Percentiles rank a stretch among this genome's conserved stretches.
phyloP scores from a whole-genome alignment of 2,113 vertebrate genomes.

The Empidonax traillii region DNA sequence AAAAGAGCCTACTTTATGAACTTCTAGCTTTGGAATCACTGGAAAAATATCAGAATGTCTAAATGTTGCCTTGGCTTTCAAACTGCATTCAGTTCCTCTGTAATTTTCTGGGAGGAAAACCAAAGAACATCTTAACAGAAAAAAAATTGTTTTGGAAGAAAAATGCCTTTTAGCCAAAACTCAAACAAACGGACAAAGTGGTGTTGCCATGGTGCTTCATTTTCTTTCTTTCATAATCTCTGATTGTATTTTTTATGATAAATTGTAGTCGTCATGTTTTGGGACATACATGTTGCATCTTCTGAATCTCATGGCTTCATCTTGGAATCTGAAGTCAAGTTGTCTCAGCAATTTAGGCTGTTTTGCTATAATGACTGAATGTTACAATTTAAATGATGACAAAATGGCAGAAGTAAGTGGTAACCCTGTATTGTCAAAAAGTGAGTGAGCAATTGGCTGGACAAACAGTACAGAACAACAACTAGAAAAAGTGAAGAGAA shows the following conservation, averaged over 20 bases:
- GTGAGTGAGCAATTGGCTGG: neutral
- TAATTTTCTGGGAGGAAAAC: neutral
- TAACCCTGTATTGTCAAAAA: neutral
- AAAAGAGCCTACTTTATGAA: neutral
- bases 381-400: neutral
- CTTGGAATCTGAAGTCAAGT: neutral
- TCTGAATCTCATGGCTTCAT: neutral
- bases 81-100: neutral
- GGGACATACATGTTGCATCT: fast-evolving
- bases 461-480: neutral
- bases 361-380: neutral
- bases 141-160: neutral
- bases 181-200: neutral
- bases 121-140: neutral
- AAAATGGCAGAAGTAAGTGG: neutral
- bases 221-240: neutral
- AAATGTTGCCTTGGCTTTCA: neutral
- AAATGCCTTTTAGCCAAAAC: neutral
- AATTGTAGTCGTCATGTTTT: neutral
- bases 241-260: neutral
- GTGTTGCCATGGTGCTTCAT: neutral
- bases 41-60: neutral
- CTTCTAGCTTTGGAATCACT: neutral
- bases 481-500: neutral
- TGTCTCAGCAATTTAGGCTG: neutral